phyloP scores from a whole-genome alignment of 2,888 invertebrate species.

The Philhelius pedissequus region DNA sequence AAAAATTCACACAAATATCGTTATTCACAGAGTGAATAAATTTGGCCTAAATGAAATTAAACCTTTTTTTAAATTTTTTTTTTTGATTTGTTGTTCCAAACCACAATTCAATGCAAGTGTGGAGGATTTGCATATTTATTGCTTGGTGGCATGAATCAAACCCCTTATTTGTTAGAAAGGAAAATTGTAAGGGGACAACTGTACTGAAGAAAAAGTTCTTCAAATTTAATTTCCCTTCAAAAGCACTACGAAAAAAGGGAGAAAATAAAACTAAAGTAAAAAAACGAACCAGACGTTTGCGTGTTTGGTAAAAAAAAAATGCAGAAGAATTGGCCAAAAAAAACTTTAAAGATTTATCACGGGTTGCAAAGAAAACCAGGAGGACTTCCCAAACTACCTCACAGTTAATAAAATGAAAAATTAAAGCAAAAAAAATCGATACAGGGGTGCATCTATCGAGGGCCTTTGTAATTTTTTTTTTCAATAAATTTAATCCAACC shows the following conservation, averaged over 20 bases:
- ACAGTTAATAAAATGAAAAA: neutral
- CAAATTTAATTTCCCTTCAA: neutral
- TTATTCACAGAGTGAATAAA: too few species aligned
- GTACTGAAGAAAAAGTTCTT: neutral
- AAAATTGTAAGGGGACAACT: neutral
- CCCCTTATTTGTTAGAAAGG: neutral
- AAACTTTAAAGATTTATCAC: constrained; percentile 36
- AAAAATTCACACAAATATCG: too few species aligned
- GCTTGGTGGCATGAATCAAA: neutral
- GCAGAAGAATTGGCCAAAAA: neutral
- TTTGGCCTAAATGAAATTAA: too few species aligned
- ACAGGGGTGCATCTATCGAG: neutral
- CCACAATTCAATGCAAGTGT: neutral
- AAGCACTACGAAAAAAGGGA: neutral
- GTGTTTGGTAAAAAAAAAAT: neutral
- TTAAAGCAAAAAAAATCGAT: neutral
- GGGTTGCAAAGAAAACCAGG: neutral
- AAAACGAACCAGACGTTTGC: neutral
- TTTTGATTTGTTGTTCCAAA: neutral
- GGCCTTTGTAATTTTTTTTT: neutral
- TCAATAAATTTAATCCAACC: neutral
- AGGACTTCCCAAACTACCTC: neutral
- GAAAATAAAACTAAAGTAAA: neutral
- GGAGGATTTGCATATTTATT: neutral
- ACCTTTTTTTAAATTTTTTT: too few species aligned